Evolutionary conservation across 2,888 invertebrate genomes (phyloP), one percentile per base, ranked within the genome.

Genomic region (Lutraria lutraria): DNA sequence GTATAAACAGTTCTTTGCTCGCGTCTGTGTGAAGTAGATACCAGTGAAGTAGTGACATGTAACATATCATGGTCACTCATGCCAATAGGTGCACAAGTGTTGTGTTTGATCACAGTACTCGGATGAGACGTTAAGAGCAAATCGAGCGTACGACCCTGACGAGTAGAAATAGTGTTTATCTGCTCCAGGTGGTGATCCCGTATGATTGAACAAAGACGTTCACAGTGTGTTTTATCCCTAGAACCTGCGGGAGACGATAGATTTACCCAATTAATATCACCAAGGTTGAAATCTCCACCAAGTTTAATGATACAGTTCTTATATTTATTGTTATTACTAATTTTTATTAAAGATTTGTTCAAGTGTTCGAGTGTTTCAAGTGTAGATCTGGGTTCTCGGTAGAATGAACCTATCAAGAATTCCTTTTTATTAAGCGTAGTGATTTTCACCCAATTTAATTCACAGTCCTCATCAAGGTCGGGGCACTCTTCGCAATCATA

Each of bases 401-500:
- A 89, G 63, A 76, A 89, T 13, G 86, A 21, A 19, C 88, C 88
- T n/a, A 85, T 29, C 3, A 85, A 56, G 19, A 85, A 76, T 15
- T 72, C 63, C 10, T 52, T 76, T n/a, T 79, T 76, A 60, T 83
- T 88, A 34, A 63, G 63, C 13, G 52, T 63, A 25, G 43, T 29
- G 31, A 89, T 34, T 79, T 86, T 68, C n/a, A 87, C 82, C 86
- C 89, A 89, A 56, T 89, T 87, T n/a, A 87, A 84, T 76, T 89
- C 84, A 72, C 89, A 87, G 21, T 89, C 60, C n/a, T 81, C 68
- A 53, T 89, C 79, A 34, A 87, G 29, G n/a, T 87, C 85, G 3
- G 56, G 8, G 43, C 87, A 89, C n/a, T 89, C 89, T 60, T 89
- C 89, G 31, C 29, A 12, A 19, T 43, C 63, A 19, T 85, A 72